These are phyloP conservation scores for Menidia beryllina DNA, from an alignment of 2,113 vertebrate genomes.

Conservation along the genomic window DNA sequence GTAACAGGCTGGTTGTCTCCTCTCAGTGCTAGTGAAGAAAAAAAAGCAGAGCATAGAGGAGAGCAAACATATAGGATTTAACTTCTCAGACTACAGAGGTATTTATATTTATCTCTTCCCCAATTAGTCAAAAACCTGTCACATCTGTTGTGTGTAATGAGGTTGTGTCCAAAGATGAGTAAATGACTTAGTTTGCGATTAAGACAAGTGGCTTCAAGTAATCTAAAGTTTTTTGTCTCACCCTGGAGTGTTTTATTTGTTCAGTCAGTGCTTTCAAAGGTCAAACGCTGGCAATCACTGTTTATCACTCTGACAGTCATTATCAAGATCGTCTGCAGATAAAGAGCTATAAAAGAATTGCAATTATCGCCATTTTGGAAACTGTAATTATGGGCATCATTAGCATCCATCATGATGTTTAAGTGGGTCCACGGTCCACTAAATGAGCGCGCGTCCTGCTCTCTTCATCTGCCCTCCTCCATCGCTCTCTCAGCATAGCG, in stretches of 20 bases:
- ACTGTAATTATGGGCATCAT: constrained; percentile 73
- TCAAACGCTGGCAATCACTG: constrained; percentile 60
- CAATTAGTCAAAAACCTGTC: not conserved
- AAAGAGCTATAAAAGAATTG: constrained; percentile 68
- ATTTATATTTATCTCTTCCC: not conserved
- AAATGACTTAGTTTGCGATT: not conserved
- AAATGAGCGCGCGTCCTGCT: constrained; percentile 50
- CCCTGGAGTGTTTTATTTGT: constrained; percentile 40
- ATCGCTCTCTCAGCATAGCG: constrained; percentile 27
- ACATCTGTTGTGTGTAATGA: not conserved
- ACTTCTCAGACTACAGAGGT: not conserved
- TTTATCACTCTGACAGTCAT: constrained; percentile 61
- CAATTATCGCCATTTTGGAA: constrained; percentile 73
- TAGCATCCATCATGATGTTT: constrained; percentile 75
- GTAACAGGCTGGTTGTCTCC: too few relatives aligned
- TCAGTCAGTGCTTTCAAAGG: constrained; percentile 50
- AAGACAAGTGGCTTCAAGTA: constrained; percentile 2
- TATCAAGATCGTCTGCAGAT: constrained; percentile 58
- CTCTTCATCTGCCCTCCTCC: constrained; percentile 39
- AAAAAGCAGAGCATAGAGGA: not conserved
- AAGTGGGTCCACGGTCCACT: constrained; percentile 68
- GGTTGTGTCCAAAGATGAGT: constrained; percentile 1
- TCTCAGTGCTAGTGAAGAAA: not conserved
- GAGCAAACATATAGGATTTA: not conserved
- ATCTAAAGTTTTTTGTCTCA: constrained; percentile 16